Evolutionary conservation across 2,888 invertebrate species (phyloP), one percentile per base, ranked within the genome.

Genomic region (Drosophila pullipes): DNA sequence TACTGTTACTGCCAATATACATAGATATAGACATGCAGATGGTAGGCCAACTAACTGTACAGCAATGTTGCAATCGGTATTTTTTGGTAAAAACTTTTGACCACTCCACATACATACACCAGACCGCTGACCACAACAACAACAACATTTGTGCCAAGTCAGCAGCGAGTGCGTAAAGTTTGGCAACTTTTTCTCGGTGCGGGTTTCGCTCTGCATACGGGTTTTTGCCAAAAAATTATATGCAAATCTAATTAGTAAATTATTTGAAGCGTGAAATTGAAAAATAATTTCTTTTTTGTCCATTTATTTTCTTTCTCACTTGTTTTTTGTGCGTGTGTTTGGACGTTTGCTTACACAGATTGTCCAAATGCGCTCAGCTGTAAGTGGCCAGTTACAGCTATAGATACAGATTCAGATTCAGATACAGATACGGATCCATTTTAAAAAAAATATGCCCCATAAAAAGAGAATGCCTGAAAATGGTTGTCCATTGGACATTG

Each of bases 241-340:
- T 89, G 91, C 86, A 92, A 92, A 91, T 91, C 91, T 92, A 92
- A 92, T 92, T 92, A 92, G 91, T 91, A 91, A 89, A 91, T 76
- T 89, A 85, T 89, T 91, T 90, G 90, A 91, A 88, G 92, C 92
- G 89, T 92, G 91, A 92, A 92, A 92, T 92, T 91, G 91, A 89
- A 91, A 92, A 91, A 80, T 83, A 74, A 81, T 84, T 89, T 83
- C 78, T 53, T 70, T 57, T 72, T 16, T 18, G 18, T 3, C 25
- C 59, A 37, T 35, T 71, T 68, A 69, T 54, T 54, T 57, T 58
- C 57, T 9, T 47, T 47, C 22, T 2, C 22, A 47, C 22, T 47
- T 47, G 22, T 55, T 68, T 70, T 70, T 60, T 35, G 49, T 11
- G 11, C 11, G 33, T 33, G 16, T 35, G 28, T 0, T 35, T 18